Evolutionary conservation across 2,113 vertebrate species (phyloP).

Genomic region (Calidris pugnax): DNA sequence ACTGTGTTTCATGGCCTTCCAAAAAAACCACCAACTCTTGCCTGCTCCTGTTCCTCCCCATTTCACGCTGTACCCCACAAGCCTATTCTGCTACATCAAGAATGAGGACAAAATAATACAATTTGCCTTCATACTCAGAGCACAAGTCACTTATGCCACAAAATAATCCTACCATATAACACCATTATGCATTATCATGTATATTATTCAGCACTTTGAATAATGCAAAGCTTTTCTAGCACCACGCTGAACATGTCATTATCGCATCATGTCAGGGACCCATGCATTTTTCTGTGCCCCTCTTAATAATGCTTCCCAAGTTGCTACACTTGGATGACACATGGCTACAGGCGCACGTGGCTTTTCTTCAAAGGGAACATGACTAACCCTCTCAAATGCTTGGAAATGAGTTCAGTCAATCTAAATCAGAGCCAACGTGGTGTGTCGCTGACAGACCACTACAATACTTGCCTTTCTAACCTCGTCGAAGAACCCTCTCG

Average conservation of each 20-base stretch:
- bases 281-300: neutral
- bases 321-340: neutral
- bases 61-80: neutral
- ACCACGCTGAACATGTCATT: constrained; percentile 42
- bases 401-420: neutral
- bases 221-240: constrained; percentile 48
- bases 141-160: neutral
- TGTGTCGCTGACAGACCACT: neutral
- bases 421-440: neutral
- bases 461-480: neutral
- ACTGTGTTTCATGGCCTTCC: neutral
- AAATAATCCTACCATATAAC: constrained; percentile 35
- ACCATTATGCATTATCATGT: constrained; percentile 29
- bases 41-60: neutral
- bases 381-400: neutral
- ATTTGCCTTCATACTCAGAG: neutral
- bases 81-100: neutral
- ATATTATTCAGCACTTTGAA: constrained; percentile 56
- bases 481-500: neutral
- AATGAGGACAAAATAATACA: constrained; percentile 8
- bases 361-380: neutral
- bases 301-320: constrained; percentile 30
- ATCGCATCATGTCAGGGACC: constrained; percentile 33
- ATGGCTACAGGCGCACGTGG: neutral
- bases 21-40: neutral